phyloP scores from a whole-genome alignment of 2,888 invertebrate species.

The Rotaria magnacalcarata region DNA sequence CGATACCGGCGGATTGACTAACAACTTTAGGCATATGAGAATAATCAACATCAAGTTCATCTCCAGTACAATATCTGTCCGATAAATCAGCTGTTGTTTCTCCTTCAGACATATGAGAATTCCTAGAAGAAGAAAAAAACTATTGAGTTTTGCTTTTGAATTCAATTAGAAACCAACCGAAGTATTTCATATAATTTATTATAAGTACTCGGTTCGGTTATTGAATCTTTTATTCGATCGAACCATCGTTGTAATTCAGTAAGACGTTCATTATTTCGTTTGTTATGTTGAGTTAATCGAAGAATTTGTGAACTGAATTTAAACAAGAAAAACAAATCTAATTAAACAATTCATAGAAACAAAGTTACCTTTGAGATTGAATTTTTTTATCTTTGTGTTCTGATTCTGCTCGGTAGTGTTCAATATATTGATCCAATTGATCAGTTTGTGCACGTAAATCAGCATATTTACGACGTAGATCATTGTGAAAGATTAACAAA shows the following conservation, averaged over 20 bases:
- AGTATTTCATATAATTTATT: slow-evolving; percentile 16
- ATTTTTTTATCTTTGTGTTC: slow-evolving; percentile 24
- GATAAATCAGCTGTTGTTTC: slow-evolving; percentile 30
- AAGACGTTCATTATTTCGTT: background rate
- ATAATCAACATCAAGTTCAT: background rate
- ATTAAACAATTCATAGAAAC: background rate
- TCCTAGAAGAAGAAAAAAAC: background rate
- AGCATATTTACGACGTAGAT: slow-evolving; percentile 19
- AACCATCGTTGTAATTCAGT: background rate
- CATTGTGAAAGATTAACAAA: background rate
- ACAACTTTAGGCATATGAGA: slow-evolving; percentile 12
- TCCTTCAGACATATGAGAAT: background rate
- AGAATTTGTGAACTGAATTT: slow-evolving; percentile 6
- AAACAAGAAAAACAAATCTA: background rate
- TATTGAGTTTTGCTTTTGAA: background rate
- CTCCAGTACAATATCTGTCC: slow-evolving; percentile 10
- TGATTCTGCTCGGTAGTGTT: background rate
- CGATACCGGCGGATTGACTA: background rate
- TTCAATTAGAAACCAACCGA: background rate
- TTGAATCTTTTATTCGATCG: background rate
- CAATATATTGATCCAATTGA: background rate
- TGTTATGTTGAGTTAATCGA: slow-evolving; percentile 33
- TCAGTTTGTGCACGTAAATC: background rate
- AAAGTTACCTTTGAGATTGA: slow-evolving; percentile 20
- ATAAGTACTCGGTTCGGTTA: background rate